Base-by-base conservation (phyloP, 2,113 vertebrate genomes). In the Toxotes jaculatrix region DNA sequence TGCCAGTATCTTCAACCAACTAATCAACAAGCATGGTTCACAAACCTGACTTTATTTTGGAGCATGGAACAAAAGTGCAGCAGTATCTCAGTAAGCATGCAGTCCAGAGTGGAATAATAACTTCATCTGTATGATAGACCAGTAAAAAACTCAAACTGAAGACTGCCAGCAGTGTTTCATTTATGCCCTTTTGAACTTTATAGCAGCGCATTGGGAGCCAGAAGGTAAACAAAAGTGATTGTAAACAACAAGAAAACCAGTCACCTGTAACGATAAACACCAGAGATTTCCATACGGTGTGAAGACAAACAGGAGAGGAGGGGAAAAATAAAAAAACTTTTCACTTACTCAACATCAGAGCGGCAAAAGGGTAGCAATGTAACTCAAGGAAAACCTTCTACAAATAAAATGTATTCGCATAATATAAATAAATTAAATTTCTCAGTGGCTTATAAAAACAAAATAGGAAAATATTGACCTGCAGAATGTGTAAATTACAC, bases 401-500 rank as follows among this genome's bases (percentile, higher is more conserved):
- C 45, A 72, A 82, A 84, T 19, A 62, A 74, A 84, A 79, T 55
- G 8, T 42, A 80, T 84, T 84, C 3, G 12, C 73, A 84, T 74
- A 38, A 74, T 66, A 84, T 67, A 66, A 79, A 75, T 82, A 43
- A 69, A 13, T 86, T 19, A 45, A 57, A 67, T 23, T 49, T 82
- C 56, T 86, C 49, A 32, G 73, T 47, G 65, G 68, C 36, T 82
- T 77, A 65, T 61, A 56, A 78, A 86, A 80, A 77, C 31, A 73
- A 80, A 84, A 66, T 8, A 64, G 34, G 11, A 59, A 77, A 81
- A 61, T 77, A 88, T 77, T 85, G 85, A 90, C 70, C 79, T 21
- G 80, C 80, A 83, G 83, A 86, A 83, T 72, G 84, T 90, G 66
- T 70, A 84, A 77, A 74, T 82, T 60, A 64, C 79, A 68, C 66